Evolutionary conservation across 2,113 vertebrate species (phyloP).

Genomic region (Hippopotamus amphibius): DNA sequence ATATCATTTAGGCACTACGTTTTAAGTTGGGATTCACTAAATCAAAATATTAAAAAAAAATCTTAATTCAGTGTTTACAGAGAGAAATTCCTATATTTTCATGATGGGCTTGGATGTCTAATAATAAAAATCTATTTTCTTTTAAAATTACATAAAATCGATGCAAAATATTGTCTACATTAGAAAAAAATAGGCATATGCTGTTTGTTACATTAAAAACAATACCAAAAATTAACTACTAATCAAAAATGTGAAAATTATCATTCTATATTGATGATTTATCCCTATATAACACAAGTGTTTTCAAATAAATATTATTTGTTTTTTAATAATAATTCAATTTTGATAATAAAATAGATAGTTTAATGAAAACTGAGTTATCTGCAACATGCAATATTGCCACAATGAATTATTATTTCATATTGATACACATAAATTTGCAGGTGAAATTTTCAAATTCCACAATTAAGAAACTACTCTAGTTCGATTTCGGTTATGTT

Average conservation of each 20-base stretch:
- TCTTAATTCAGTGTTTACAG: not conserved
- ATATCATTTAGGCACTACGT: not conserved
- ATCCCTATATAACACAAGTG: not conserved
- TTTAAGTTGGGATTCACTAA: constrained; percentile 27
- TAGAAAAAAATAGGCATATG: not conserved
- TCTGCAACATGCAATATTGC: not conserved
- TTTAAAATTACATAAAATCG: constrained; percentile 35
- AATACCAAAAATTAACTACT: not conserved
- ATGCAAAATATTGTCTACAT: not conserved
- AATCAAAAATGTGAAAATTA: not conserved
- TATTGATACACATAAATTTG: not conserved
- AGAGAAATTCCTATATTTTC: not conserved
- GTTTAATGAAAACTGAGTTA: not conserved
- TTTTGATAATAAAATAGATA: constrained; percentile 22
- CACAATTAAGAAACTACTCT: not conserved
- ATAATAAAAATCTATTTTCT: constrained; percentile 1
- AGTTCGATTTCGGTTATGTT: not conserved
- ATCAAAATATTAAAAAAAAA: constrained; percentile 45
- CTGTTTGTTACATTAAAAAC: not conserved
- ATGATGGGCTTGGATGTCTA: not conserved
- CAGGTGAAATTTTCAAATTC: not conserved
- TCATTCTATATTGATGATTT: not conserved
- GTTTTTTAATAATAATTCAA: not conserved
- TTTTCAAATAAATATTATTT: constrained; percentile 12
- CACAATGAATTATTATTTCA: not conserved